Conservation (phyloP, 1,140 invertebrate genomes). For the Hylaeus volcanicus region DNA sequence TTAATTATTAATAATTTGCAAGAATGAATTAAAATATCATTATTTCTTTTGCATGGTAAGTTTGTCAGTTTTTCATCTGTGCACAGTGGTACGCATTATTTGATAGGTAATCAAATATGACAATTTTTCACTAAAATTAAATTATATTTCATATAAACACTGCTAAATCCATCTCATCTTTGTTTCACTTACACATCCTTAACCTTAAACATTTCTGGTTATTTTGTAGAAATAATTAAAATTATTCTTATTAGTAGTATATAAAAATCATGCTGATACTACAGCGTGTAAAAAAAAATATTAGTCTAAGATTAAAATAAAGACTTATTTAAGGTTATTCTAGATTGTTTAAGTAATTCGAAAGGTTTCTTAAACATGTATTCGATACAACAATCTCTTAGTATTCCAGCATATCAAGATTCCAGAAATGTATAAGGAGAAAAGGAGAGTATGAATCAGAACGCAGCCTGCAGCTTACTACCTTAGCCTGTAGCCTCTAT, state of each 20-base stretch:
- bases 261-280: neutral
- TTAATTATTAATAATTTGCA: neutral
- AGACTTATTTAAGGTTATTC: slow-evolving; percentile 8
- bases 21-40: neutral
- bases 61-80: neutral
- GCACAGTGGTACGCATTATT: neutral
- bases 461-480: slow-evolving; percentile 77
- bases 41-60: neutral
- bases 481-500: slow-evolving; percentile 80
- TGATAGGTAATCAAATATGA: neutral
- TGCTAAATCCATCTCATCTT: slow-evolving; percentile 40
- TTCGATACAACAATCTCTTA: slow-evolving; percentile 23
- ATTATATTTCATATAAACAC: slow-evolving; percentile 11
- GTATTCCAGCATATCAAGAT: slow-evolving; percentile 59
- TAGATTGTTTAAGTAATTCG: slow-evolving; percentile 33
- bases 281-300: slow-evolving; percentile 30
- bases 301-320: slow-evolving; percentile 16
- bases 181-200: slow-evolving; percentile 51
- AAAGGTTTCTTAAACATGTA: slow-evolving; percentile 9
- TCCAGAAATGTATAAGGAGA: slow-evolving; percentile 65
- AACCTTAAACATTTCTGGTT: slow-evolving; percentile 58
- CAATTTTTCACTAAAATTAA: neutral
- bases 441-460: slow-evolving; percentile 65
- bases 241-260: slow-evolving; percentile 11
- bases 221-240: slow-evolving; percentile 27